Conservation (phyloP, 1,140 invertebrate species). For the Drosophila teissieri region DNA sequence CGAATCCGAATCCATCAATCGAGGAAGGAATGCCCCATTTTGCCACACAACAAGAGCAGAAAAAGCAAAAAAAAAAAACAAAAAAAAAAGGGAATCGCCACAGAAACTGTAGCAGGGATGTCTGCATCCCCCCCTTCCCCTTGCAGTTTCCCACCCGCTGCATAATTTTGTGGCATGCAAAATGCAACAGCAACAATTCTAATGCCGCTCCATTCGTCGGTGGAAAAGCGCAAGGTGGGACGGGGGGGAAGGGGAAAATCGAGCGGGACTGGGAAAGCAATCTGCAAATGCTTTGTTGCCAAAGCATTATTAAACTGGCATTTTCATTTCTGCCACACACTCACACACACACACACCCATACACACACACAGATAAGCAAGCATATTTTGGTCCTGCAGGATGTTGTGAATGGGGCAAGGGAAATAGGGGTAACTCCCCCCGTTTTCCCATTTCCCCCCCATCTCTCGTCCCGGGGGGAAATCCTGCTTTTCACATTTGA, state of each 20-base stretch:
- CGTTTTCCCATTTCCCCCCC: not conserved
- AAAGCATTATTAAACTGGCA: conserved; percentile 80
- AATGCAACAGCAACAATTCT: conserved; percentile 53
- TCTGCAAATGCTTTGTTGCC: conserved; percentile 77
- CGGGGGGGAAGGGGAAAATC: not conserved
- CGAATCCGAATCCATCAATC: conserved; percentile 10
- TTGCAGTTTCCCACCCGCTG: conserved; percentile 2
- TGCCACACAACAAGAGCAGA: not conserved
- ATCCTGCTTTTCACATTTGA: conserved; percentile 60
- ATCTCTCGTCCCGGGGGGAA: conserved; percentile 32
- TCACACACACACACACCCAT: conserved; percentile 8
- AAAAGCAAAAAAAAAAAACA: not conserved
- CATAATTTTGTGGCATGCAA: conserved; percentile 72
- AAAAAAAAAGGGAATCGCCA: conserved; percentile 9
- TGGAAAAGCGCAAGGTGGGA: conserved; percentile 5
- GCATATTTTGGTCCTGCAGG: conserved; percentile 59
- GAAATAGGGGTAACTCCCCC: not conserved
- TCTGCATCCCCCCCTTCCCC: not conserved
- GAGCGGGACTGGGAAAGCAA: conserved; percentile 57
- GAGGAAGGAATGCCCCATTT: conserved; percentile 9
- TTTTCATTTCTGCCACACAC: conserved; percentile 68
- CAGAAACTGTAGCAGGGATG: conserved; percentile 21
- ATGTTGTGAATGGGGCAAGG: not conserved
- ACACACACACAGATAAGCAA: conserved; percentile 24
- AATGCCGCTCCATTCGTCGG: conserved; percentile 15